These are phyloP conservation scores for Spinibarbus caldwelli DNA, from an alignment of 2,797 vertebrate species.

Conservation along the genomic window DNA sequence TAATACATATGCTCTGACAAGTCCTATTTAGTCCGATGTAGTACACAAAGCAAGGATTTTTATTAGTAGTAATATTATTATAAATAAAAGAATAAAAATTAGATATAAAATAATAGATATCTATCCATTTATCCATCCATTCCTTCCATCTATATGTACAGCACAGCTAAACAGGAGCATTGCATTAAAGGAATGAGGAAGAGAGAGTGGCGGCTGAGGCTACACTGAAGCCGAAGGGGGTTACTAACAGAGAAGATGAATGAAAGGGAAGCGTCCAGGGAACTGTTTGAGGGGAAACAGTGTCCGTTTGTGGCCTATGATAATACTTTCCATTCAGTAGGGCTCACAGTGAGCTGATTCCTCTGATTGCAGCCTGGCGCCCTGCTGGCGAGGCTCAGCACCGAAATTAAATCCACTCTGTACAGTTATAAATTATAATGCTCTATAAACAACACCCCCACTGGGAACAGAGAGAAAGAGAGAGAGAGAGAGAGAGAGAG, in stretches of 20 bases:
- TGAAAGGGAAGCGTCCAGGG: conserved; percentile 81
- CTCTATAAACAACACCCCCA: conserved; percentile 95
- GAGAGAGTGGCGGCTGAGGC: conserved; percentile 60
- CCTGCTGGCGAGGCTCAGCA: conserved; percentile 89
- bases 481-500: too few relatives aligned
- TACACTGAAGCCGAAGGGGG: conserved; percentile 74
- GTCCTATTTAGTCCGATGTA: too few relatives aligned
- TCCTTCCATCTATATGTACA: background rate
- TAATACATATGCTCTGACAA: background rate
- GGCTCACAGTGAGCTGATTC: conserved; percentile 89
- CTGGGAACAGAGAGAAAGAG: conserved; percentile 74
- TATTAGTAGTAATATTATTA: too few relatives aligned
- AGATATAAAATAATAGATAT: too few relatives aligned
- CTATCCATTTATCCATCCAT: background rate
- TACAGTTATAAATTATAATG: conserved; percentile 97
- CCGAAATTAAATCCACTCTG: conserved; percentile 95
- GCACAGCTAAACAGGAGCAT: conserved; percentile 35
- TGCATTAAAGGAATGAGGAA: conserved; percentile 61
- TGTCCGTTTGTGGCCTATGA: conserved; percentile 91
- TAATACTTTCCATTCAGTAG: conserved; percentile 94
- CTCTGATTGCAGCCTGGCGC: conserved; percentile 92
- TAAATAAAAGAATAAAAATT: too few relatives aligned
- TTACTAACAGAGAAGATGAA: conserved; percentile 87
- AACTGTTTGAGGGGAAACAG: conserved; percentile 91
- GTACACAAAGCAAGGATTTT: too few relatives aligned